Base-by-base conservation (phyloP, 2,797 vertebrate species). In the Megaceryle alcyon region DNA sequence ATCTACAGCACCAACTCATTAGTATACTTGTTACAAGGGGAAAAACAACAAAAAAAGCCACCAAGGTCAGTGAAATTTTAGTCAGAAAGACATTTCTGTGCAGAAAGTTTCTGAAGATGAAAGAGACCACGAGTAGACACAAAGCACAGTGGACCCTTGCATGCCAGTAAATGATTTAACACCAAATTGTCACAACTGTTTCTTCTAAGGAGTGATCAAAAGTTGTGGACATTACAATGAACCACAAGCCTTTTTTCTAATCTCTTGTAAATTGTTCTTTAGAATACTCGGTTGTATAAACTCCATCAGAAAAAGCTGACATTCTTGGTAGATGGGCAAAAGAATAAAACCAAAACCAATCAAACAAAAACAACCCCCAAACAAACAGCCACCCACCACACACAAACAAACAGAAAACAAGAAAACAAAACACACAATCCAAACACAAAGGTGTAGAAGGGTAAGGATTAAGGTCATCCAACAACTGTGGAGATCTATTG, bases 51-150 rank as follows among this genome's bases (percentile, higher is more conserved):
- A 7, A 51, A 51, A 49, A 70, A 61, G 12, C 22, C 73, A 92
- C 33, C 81, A 71, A 93, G 82, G 71, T 51, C 35, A 53, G 61
- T 77, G 73, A 94, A 73, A 54, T 94, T 96, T 82, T 81, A 82
- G 64, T 86, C 88, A 95, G 91, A 96, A 97, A 95, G 85, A 95
- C 71, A 95, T 80, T 97, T 97, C 53, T 88, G 69, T 91, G 89
- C 76, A 29, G 46, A 85, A 21, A 93, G 83, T 94, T 97, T 61
- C 95, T 97, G 94, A 97, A 92, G 96, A 97, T 97, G 88, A 94
- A 94, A 88, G 69, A 26, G 86, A 95, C 85, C 91, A 83, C 75
- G 90, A 96, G 53, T 85, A 71, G 92, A 86, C 97, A 89, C 86
- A 95, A 96, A 93, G 90, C 91, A 96, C 95, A 95, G 73, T 61